Evolutionary conservation across 2,888 invertebrate species (phyloP).

Genomic region (Drosophila affinis): DNA sequence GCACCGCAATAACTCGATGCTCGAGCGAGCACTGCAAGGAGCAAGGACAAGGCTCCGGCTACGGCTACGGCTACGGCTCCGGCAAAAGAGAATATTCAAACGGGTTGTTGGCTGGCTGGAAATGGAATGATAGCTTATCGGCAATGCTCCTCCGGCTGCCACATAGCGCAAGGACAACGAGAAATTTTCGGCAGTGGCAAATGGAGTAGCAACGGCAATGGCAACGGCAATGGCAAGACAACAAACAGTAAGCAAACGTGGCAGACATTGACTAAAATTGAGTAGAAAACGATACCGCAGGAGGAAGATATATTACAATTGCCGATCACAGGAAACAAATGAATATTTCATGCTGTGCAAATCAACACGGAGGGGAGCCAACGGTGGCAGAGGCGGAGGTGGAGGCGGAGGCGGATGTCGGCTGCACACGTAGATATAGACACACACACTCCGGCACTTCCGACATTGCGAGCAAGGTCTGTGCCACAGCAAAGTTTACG

Average conservation of each 20-base stretch:
- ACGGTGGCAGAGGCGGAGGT: neutral
- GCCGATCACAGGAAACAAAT: conserved; percentile 80
- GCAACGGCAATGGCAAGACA: conserved; percentile 44
- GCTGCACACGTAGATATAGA: conserved; percentile 20
- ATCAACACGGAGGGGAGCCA: conserved; percentile 58
- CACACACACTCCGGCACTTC: conserved; percentile 33
- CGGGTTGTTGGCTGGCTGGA: conserved; percentile 53
- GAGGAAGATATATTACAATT: conserved; percentile 78
- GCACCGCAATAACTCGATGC: conserved; percentile 66
- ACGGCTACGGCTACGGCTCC: neutral
- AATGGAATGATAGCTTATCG: conserved; percentile 74
- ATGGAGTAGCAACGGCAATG: conserved; percentile 20
- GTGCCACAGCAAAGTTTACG: conserved; percentile 55
- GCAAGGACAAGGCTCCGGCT: neutral
- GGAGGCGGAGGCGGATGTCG: neutral
- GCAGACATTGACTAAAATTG: conserved; percentile 75
- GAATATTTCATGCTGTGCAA: conserved; percentile 80
- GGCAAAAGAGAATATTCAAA: conserved; percentile 31
- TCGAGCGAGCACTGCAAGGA: conserved; percentile 7
- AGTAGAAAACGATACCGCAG: conserved; percentile 78
- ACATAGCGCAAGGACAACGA: conserved; percentile 38
- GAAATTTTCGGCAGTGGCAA: conserved; percentile 55
- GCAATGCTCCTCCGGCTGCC: conserved; percentile 42
- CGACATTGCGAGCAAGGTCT: conserved; percentile 32
- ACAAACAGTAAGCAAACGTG: conserved; percentile 63